Base-by-base conservation (phyloP, 2,797 vertebrate genomes). In the Alectoris magna region DNA sequence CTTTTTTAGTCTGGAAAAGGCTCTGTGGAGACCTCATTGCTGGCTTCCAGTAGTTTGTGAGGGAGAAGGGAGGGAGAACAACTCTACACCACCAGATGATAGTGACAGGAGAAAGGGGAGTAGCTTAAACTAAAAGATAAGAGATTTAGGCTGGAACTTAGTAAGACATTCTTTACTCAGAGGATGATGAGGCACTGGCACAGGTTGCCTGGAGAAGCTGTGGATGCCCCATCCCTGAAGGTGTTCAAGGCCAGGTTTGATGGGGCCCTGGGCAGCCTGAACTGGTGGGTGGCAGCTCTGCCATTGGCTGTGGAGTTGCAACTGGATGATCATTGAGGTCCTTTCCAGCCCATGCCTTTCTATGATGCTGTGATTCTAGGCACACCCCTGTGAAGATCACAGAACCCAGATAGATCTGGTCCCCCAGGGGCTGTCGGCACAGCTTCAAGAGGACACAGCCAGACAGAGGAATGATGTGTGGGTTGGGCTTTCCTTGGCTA, bases 321-420 rank as follows among this genome's bases (percentile, higher is more conserved):
- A n/a, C 16, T n/a, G 18, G 55, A 21, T n/a, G 55, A 56, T 56
- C 7, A 6, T 21, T 56, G 18, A 56, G 55, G 55, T n/a, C 31
- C 31, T n/a, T 56, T 56, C 31, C 31, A 56, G 31, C 31, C 29
- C 55, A 56, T 21, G 31, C 10, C 55, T 19, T 56, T 21, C 31
- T 55, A 31, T 12, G 29, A 19, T n/a, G 29, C 29, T 56, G 19
- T 56, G 31, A n/a, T 56, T n/a, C 31, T 56, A 56, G 19, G 19
- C 44, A 43, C 24, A 49, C 0, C 0, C 5, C 73, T 39, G 16
- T 43, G 64, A 59, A 46, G 22, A 56, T 31, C 39, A 70, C 14
- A 60, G 43, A 38, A 81, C 23, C 2, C 1, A 0, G 39, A 69
- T 38, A 86, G 5, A 17, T 86, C 55, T 59, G 22, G 11, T 62